phyloP scores from a whole-genome alignment of 2,888 invertebrate genomes.

The Chromoteleia sp. region DNA sequence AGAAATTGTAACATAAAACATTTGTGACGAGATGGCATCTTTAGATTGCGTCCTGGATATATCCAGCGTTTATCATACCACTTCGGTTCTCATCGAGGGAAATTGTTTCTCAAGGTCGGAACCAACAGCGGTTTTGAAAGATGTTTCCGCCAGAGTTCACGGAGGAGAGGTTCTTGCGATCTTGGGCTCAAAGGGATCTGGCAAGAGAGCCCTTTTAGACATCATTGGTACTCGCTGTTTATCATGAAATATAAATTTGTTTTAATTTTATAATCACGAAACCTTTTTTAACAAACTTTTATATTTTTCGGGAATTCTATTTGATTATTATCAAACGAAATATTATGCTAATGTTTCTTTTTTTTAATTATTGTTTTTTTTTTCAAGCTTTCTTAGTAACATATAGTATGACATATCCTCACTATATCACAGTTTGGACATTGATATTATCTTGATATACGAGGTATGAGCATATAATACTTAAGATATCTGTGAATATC shows the following conservation, averaged over 20 bases:
- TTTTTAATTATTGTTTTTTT: too few species aligned
- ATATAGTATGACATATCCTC: too few species aligned
- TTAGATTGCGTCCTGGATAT: conserved; percentile 95
- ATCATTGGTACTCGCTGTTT: conserved; percentile 87
- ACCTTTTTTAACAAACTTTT: background rate
- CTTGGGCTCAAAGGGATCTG: conserved; percentile 97
- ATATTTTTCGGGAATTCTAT: background rate
- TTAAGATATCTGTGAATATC: too few species aligned
- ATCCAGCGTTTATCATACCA: conserved; percentile 93
- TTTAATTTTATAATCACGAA: conserved; percentile 3
- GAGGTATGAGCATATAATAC: too few species aligned
- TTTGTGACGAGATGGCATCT: conserved; percentile 88
- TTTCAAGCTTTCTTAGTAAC: conserved; percentile 81
- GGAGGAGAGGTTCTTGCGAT: conserved; percentile 97
- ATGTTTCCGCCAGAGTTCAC: conserved; percentile 95
- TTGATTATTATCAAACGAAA: background rate
- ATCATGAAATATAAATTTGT: background rate
- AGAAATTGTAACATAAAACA: too few species aligned
- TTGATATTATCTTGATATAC: too few species aligned
- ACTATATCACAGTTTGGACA: too few species aligned
- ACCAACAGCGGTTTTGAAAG: conserved; percentile 91
- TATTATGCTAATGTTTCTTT: background rate
- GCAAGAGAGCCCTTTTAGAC: conserved; percentile 96
- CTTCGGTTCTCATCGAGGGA: conserved; percentile 79
- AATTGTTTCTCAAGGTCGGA: conserved; percentile 79